phyloP scores from a whole-genome alignment of 2,888 invertebrate species.

The Cryptophagus acutangulus region DNA sequence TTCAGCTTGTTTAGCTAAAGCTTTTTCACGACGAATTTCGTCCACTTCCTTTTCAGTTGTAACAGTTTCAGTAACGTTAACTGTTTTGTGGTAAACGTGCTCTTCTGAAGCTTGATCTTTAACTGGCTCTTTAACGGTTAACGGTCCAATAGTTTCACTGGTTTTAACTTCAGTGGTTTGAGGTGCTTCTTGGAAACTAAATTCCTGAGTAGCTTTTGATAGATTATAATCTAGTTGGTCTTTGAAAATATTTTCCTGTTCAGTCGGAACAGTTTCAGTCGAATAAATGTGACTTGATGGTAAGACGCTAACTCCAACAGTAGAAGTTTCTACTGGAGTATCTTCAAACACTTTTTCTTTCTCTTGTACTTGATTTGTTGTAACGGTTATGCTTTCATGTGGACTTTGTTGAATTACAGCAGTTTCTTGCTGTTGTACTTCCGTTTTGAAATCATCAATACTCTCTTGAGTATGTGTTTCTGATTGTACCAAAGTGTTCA shows the following conservation, averaged over 20 bases:
- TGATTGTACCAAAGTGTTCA: conserved; percentile 6
- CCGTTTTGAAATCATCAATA: conserved; percentile 37
- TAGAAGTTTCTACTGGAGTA: conserved; percentile 42
- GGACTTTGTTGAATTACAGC: conserved; percentile 37
- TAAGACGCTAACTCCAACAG: conserved; percentile 46
- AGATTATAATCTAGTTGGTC: no score
- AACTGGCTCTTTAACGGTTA: conserved; percentile 26
- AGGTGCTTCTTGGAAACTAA: conserved; percentile 39
- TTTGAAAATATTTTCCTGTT: conserved; percentile 32
- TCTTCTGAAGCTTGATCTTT: conserved; percentile 26
- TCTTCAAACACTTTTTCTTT: conserved; percentile 40
- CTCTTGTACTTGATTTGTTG: conserved; percentile 50
- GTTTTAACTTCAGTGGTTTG: conserved; percentile 31
- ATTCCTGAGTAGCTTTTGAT: conserved; percentile 14
- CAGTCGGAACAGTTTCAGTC: conserved; percentile 45
- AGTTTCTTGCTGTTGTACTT: conserved; percentile 38
- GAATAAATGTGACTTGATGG: conserved; percentile 43
- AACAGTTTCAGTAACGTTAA: conserved; percentile 29
- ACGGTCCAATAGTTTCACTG: conserved; percentile 28
- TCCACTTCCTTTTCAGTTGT: conserved; percentile 24
- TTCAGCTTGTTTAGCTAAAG: conserved; percentile 33
- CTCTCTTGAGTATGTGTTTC: conserved; percentile 17
- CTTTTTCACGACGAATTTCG: conserved; percentile 14
- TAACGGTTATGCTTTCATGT: conserved; percentile 49
- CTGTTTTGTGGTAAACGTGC: conserved; percentile 23